Conservation (phyloP, 2,888 invertebrate species). For the Anarsia innoxiella region DNA sequence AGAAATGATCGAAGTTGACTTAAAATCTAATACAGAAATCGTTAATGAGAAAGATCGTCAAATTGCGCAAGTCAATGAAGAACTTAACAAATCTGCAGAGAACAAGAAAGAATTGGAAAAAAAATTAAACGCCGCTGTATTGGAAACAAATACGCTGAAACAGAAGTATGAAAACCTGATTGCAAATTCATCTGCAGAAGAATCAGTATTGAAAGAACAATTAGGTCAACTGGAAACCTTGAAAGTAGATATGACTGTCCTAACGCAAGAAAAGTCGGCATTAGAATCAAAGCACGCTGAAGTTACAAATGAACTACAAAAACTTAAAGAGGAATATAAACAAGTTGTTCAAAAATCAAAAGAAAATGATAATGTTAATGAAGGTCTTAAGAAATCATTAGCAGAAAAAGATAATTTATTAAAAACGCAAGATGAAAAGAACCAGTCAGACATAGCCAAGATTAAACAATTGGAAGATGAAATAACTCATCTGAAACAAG, state of each 20-base stretch:
- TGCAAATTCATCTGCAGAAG: slow-evolving; percentile 58
- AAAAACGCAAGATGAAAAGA: slow-evolving; percentile 43
- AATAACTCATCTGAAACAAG: slow-evolving; percentile 39
- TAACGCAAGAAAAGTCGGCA: slow-evolving; percentile 48
- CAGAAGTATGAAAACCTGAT: slow-evolving; percentile 60
- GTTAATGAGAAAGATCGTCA: slow-evolving; percentile 67
- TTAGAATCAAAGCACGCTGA: slow-evolving; percentile 47
- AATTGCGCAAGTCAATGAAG: slow-evolving; percentile 49
- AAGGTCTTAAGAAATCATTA: slow-evolving; percentile 37
- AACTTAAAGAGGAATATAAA: slow-evolving; percentile 41
- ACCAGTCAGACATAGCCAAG: slow-evolving; percentile 38
- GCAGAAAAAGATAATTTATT: slow-evolving; percentile 49
- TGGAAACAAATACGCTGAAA: slow-evolving; percentile 50
- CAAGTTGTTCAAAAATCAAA: slow-evolving; percentile 37
- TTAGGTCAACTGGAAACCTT: slow-evolving; percentile 47
- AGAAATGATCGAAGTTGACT: slow-evolving; percentile 63
- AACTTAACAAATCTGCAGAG: slow-evolving; percentile 51
- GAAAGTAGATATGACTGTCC: slow-evolving; percentile 42
- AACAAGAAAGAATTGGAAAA: slow-evolving; percentile 66
- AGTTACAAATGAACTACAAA: slow-evolving; percentile 34
- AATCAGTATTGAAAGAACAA: slow-evolving; percentile 55
- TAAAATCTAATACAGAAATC: slow-evolving; percentile 60
- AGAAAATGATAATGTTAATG: slow-evolving; percentile 33
- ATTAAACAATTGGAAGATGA: slow-evolving; percentile 42
- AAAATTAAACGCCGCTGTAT: slow-evolving; percentile 46